Evolutionary conservation across 2,888 invertebrate species (phyloP), one percentile per base, ranked within the genome.

Genomic region (Latheticus oryzae): DNA sequence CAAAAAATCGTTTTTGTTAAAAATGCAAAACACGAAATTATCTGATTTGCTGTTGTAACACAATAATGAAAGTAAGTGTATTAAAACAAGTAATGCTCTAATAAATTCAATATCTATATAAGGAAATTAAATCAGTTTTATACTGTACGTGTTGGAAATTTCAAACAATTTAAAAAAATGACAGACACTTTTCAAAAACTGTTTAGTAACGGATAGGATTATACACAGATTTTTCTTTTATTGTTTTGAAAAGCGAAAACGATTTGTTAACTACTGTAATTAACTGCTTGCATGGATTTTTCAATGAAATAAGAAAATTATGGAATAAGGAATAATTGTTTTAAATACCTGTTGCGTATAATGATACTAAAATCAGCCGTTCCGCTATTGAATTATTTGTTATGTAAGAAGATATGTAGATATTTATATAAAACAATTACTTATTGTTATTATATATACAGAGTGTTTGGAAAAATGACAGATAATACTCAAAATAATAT

Each of bases 11-110:
- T n/a, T 21, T 40, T 23, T 40, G 40, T 40, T 33, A 16, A 5
- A 32, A 11, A 13, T 13, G 5, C 12, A n/a, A 32, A 32, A 9
- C 16, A 32, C 16, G 15, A n/a, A 16, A 32, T 32, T n/a, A 26
- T 3, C 7, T 33, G n/a, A 33, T 19, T 40, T 23, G 40, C 23
- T 28, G 13, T 11, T 38, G 38, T n/a, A 28, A 33, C 5, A 13
- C 19, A 47, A 35, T 16, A 47, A 47, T 47, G 47, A 47, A 47
- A 47, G 47, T 45, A 45, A 24, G 19, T 33, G 12, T 40, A 32
- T 35, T 47, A 12, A 21, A 33, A 15, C 11, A 16, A 23, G 47
- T 33, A 47, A 35, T 35, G 47, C 47, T 47, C 47, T 35, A 19
- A 47, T 47, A 32, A 47, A 23, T 19, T n/a, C 9, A 16, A 11